phyloP scores from a whole-genome alignment of 2,888 invertebrate genomes.

The Eurois occulta region DNA sequence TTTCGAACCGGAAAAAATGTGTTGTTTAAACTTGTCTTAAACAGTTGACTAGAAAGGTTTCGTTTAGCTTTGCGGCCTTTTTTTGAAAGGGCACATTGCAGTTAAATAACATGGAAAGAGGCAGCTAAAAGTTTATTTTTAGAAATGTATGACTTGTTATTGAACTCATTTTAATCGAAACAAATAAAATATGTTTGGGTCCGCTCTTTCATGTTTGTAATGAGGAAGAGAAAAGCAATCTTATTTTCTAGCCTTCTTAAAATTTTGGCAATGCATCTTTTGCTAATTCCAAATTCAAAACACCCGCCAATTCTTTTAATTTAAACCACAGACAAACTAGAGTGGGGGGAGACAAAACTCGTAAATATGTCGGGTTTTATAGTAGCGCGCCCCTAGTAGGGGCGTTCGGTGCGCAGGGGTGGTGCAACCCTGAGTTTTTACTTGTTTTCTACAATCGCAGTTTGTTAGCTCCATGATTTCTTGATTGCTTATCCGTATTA shows the following conservation, averaged over 20 bases:
- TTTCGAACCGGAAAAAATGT: not conserved
- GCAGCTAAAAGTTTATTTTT: not conserved
- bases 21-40: not conserved
- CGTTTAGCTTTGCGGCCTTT: not conserved
- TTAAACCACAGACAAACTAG: slow-evolving; percentile 72
- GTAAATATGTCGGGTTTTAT: slow-evolving; percentile 89
- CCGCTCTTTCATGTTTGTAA: not conserved
- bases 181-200: not conserved
- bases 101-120: not conserved
- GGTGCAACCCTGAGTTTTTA: slow-evolving; percentile 72
- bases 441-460: slow-evolving; percentile 68
- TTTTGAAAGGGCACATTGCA: not conserved
- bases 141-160: not conserved
- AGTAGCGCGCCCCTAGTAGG: slow-evolving; percentile 78
- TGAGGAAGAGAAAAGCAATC: not conserved
- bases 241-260: not conserved
- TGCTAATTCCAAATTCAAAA: not conserved
- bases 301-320: slow-evolving; percentile 64
- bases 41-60: not conserved
- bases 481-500: slow-evolving; percentile 81
- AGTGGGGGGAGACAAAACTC: slow-evolving; percentile 79
- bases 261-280: not conserved
- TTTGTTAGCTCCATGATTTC: slow-evolving; percentile 80
- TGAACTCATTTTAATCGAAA: not conserved
- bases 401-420: slow-evolving; percentile 70